Conservation (phyloP, 2,888 invertebrate genomes). For the Antheraea yamamai region DNA sequence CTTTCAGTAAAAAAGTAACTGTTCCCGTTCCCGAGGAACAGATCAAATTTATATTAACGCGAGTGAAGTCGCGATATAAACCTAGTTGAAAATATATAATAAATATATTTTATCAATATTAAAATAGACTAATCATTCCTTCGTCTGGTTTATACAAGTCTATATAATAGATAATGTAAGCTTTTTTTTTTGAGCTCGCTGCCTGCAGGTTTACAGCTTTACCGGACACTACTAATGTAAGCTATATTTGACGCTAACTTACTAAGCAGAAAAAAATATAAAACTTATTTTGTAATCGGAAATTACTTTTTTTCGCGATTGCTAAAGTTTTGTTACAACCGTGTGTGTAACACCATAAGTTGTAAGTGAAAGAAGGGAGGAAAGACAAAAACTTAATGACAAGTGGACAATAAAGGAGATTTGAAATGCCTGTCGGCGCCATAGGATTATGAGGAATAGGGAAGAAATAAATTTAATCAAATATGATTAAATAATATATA, state of each 20-base stretch:
- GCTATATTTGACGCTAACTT: not conserved
- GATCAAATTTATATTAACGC: too few relatives aligned
- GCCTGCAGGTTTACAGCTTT: too few relatives aligned
- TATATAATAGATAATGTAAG: not conserved
- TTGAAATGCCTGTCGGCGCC: constrained; percentile 73
- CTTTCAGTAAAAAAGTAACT: too few relatives aligned
- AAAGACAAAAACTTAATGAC: constrained; percentile 81
- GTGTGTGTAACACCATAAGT: constrained; percentile 49
- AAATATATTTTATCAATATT: too few relatives aligned
- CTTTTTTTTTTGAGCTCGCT: too few relatives aligned
- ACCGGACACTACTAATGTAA: too few relatives aligned
- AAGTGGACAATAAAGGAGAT: constrained; percentile 79
- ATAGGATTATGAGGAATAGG: constrained; percentile 58
- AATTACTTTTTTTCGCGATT: not conserved
- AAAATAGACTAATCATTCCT: too few relatives aligned
- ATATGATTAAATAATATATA: too few relatives aligned
- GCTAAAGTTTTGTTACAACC: constrained; percentile 14
- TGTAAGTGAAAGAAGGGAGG: constrained; percentile 66
- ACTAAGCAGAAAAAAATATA: not conserved
- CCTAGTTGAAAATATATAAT: too few relatives aligned
- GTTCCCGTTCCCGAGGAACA: too few relatives aligned
- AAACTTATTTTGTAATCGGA: not conserved
- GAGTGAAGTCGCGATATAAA: too few relatives aligned
- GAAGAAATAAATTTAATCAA: constrained; percentile 33
- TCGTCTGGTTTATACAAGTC: not conserved